Conservation (phyloP, 2,888 invertebrate species). For the Amorpha juglandis region DNA sequence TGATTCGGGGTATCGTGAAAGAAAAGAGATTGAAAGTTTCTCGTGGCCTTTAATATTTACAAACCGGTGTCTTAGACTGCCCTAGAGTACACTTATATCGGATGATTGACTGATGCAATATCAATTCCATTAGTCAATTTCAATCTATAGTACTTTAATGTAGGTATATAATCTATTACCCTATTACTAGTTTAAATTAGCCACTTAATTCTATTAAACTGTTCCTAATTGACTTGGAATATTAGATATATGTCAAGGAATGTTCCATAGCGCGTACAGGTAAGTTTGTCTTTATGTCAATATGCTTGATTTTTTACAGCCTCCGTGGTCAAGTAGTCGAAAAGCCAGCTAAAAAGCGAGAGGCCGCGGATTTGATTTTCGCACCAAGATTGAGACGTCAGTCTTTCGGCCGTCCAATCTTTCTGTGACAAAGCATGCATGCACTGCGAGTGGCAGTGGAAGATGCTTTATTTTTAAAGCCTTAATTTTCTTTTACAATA, state of each 20-base stretch:
- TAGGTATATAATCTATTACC: slow-evolving; percentile 20
- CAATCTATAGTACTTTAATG: background rate
- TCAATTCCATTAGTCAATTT: background rate
- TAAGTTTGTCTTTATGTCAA: background rate
- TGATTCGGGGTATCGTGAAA: too few species aligned
- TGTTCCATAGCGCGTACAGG: background rate
- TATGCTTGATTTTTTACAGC: too few species aligned
- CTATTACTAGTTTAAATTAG: slow-evolving; percentile 8
- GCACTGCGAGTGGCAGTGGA: too few species aligned
- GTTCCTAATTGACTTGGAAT: slow-evolving; percentile 16
- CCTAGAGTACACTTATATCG: background rate
- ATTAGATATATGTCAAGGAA: background rate
- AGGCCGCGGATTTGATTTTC: too few species aligned
- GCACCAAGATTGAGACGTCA: too few species aligned
- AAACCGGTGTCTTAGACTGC: background rate
- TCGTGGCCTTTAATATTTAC: background rate
- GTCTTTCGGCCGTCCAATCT: too few species aligned
- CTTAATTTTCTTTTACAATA: too few species aligned
- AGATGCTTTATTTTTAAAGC: too few species aligned
- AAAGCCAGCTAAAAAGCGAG: too few species aligned
- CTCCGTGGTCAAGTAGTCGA: too few species aligned
- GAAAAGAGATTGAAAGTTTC: too few species aligned
- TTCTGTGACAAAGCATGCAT: too few species aligned
- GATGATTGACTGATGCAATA: background rate
- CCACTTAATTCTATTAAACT: slow-evolving; percentile 21